Evolutionary conservation across 64 coral and sea anemone genomes (phyloP), one percentile per base, ranked within the genome.

Genomic region (Cladopsammia gracilis): DNA sequence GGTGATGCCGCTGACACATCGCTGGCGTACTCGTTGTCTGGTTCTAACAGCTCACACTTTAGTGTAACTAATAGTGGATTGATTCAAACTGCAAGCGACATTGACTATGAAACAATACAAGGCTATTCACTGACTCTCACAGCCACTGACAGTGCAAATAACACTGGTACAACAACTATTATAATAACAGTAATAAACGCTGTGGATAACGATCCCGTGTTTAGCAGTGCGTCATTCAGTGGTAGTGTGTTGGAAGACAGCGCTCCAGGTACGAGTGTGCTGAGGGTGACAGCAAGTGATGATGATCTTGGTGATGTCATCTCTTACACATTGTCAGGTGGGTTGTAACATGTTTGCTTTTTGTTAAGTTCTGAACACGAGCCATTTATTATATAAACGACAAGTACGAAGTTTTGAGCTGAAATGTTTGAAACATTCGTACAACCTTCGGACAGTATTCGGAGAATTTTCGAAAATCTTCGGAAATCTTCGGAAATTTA

Each of bases 251-350:
- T 48, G 6, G 90, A 92, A 53, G 70, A 76, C 18, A 85, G 56
- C 15, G 23, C 16, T 76, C 70, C 90, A 49, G 80, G 81, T 13
- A 92, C 90, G 68, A 92, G 89, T 20, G 81, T 92, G 10, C 7
- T 77, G 6, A 82, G 19, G 45, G 58, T 86, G 49, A 92, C 70
- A 11, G 80, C 70, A 12, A 92, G 52, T 84, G 90, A 92, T 73
- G 56, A 45, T 5, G 90, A 92, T 76, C 7, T 60, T 16, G 80
- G 70, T 20, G 90, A 92, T 65, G 13, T 20, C 7, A 22, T 92
- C 4, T n/a, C 64, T 9, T 92, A 92, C 80, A 72, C 64, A 44
- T 16, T 86, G 43, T 92, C 90, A 92, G 90, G 90, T 92, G 45
- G 5, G 58, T 2, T 34, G 34, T 12, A 72, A n/a, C 24, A 72